Conservation (phyloP, 2,797 vertebrate genomes). For the Falco peregrinus region DNA sequence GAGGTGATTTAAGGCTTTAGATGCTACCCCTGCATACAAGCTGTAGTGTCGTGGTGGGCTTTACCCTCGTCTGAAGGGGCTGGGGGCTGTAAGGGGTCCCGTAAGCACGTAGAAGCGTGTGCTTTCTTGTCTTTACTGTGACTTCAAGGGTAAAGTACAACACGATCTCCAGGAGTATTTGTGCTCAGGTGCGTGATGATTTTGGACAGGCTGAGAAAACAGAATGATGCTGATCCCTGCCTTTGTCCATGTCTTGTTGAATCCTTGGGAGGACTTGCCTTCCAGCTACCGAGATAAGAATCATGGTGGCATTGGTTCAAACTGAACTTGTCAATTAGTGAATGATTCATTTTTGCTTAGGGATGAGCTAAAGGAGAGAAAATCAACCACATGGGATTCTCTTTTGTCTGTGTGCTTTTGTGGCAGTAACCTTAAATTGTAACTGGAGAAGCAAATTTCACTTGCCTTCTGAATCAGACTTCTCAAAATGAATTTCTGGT, state of each 20-base stretch:
- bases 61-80: no score
- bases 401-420: neutral
- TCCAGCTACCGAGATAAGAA: neutral
- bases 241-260: neutral
- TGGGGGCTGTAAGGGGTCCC: neutral
- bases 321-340: neutral
- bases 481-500: neutral
- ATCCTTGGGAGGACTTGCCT: neutral
- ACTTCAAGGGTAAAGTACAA: neutral
- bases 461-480: neutral
- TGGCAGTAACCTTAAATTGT: neutral
- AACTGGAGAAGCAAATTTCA: fast-evolving
- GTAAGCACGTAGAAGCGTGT: fast-evolving
- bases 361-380: neutral
- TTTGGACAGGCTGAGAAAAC: neutral
- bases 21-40: fast-evolving
- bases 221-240: neutral
- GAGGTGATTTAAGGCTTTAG: neutral
- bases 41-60: fast-evolving
- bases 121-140: neutral
- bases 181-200: fast-evolving
- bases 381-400: neutral
- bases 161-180: neutral
- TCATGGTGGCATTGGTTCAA: fast-evolving
- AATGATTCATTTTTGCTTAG: neutral